A percentile compares a stretch with the other conserved stretches of the same genome.
Evolutionary conservation across 2,797 vertebrate species (phyloP).

Genomic region (Merluccius polli): DNA sequence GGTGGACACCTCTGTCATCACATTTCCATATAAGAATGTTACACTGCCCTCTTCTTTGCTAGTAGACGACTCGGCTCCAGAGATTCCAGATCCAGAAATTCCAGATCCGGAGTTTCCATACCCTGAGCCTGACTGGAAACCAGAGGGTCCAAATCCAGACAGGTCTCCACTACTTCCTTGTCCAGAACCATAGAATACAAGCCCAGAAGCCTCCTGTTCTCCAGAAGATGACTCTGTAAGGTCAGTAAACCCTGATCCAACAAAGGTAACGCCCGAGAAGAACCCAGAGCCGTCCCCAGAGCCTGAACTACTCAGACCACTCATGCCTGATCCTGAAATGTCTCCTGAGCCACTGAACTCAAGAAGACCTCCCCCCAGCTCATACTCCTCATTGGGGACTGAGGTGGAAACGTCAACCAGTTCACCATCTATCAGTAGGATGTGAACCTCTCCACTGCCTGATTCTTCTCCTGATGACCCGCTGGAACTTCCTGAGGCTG

Average conservation of each 20-base stretch:
- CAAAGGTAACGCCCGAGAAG: constrained; percentile 43
- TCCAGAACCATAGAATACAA: constrained; percentile 74
- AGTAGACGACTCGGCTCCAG: constrained; percentile 54
- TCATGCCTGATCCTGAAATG: constrained; percentile 42
- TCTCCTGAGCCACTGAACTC: constrained; percentile 61
- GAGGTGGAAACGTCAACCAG: constrained; percentile 41
- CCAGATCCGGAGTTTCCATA: constrained; percentile 63
- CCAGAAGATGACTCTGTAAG: constrained; percentile 60
- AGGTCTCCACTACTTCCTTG: constrained; percentile 67
- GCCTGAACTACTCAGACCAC: constrained; percentile 58
- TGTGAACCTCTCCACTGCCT: constrained; percentile 54
- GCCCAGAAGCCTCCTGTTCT: constrained; percentile 79
- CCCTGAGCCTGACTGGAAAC: constrained; percentile 56
- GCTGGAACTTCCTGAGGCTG: constrained; percentile 55
- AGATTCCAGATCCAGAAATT: constrained; percentile 61
- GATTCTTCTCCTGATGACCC: constrained; percentile 53
- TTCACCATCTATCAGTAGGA: constrained; percentile 55
- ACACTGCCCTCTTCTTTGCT: constrained; percentile 58
- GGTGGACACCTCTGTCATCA: constrained; percentile 65
- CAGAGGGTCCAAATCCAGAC: constrained; percentile 64
- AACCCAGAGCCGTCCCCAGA: constrained; percentile 64
- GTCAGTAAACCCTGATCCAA: constrained; percentile 71
- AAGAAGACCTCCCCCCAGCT: constrained; percentile 47
- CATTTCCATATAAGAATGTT: constrained; percentile 73
- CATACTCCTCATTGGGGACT: constrained; percentile 33